These are phyloP conservation scores for Seira musarum DNA, from an alignment of 2,888 invertebrate genomes.

Conservation along the genomic window DNA sequence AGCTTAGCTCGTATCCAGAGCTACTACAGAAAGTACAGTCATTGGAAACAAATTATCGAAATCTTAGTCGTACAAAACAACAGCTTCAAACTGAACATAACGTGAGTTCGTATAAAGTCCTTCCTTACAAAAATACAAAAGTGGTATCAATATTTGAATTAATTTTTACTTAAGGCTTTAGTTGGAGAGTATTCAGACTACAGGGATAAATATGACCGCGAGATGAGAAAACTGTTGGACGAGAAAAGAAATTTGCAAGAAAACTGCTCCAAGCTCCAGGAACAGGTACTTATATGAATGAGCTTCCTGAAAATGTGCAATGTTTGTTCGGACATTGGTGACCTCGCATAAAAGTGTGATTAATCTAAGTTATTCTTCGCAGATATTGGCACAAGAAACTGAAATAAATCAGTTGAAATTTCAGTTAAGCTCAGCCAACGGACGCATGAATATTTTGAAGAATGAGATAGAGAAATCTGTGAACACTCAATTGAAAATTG, in stretches of 20 bases:
- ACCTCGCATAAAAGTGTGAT: no score
- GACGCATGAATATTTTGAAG: no score
- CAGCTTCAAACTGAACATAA: neutral
- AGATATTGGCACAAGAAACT: no score
- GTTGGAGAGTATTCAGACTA: neutral
- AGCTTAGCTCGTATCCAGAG: neutral
- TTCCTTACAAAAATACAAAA: neutral
- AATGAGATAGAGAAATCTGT: no score
- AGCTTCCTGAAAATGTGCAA: no score
- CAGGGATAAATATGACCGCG: neutral
- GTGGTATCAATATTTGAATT: neutral
- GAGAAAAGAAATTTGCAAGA: neutral
- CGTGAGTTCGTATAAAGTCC: neutral
- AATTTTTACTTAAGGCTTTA: neutral
- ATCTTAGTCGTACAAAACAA: neutral
- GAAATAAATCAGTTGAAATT: no score
- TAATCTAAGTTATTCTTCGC: no score
- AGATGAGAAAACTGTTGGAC: neutral
- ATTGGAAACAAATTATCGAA: neutral
- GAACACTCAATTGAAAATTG: no score
- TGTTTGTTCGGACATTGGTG: no score
- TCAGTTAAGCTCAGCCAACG: no score
- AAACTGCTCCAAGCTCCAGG: neutral
- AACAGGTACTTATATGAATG: no score
- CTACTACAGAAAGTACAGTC: neutral